Conservation (phyloP, 2,113 vertebrate genomes). For the Siphamia tubifer region DNA sequence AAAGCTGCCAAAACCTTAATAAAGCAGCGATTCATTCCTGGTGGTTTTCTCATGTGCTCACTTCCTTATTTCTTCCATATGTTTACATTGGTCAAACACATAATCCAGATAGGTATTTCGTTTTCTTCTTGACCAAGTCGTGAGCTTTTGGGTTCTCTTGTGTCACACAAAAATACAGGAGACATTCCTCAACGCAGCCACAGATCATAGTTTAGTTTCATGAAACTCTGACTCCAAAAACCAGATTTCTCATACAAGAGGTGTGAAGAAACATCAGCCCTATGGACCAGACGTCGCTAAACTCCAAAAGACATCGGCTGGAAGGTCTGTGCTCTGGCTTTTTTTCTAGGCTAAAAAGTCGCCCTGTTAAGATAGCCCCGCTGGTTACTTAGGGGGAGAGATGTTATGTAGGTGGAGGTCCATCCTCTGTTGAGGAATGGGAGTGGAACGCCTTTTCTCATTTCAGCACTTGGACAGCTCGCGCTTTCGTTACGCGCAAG, state of each 20-base stretch:
- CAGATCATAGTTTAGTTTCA: slow-evolving; percentile 84
- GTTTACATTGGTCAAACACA: slow-evolving; percentile 70
- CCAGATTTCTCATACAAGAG: slow-evolving; percentile 64
- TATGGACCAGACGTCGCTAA: slow-evolving; percentile 23
- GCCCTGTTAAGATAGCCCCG: background rate
- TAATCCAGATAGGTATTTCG: slow-evolving; percentile 63
- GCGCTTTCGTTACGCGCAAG: slow-evolving; percentile 83
- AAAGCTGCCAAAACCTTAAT: slow-evolving; percentile 93
- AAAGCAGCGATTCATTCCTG: slow-evolving; percentile 94
- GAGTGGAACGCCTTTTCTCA: slow-evolving; percentile 77
- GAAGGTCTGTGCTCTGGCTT: background rate
- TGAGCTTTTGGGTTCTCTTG: slow-evolving; percentile 48
- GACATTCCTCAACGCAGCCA: slow-evolving; percentile 77
- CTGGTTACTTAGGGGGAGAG: slow-evolving; percentile 33
- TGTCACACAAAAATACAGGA: slow-evolving; percentile 53
- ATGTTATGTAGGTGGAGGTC: slow-evolving; percentile 51
- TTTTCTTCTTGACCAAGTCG: slow-evolving; percentile 54
- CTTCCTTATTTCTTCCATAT: slow-evolving; percentile 76
- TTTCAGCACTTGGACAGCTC: slow-evolving; percentile 90
- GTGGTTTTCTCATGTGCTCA: slow-evolving; percentile 85
- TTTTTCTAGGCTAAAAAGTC: background rate
- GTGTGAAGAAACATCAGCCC: slow-evolving; percentile 40
- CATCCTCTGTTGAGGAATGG: slow-evolving; percentile 66
- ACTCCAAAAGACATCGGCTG: slow-evolving; percentile 36
- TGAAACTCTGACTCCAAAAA: slow-evolving; percentile 51